phyloP scores from a whole-genome alignment of 2,797 vertebrate species.

The Orestias chungarensis region DNA sequence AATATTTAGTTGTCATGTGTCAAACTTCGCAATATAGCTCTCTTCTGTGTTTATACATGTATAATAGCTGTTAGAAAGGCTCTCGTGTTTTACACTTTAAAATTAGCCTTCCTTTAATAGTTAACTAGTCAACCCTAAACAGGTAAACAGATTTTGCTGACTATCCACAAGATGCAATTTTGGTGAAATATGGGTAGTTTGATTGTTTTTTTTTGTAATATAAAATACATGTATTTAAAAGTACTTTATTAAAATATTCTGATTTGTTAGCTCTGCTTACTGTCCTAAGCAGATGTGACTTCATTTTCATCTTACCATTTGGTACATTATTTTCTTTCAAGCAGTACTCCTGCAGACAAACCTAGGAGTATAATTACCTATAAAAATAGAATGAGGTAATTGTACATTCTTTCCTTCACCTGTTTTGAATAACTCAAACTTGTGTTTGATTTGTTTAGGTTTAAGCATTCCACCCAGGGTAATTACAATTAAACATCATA shows the following conservation, averaged over 20 bases:
- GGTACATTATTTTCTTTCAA: background rate
- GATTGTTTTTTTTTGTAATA: background rate
- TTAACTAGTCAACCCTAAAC: too few relatives aligned
- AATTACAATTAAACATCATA: conserved; percentile 48
- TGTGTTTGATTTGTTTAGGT: conserved; percentile 15
- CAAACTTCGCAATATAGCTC: too few relatives aligned
- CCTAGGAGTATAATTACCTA: background rate
- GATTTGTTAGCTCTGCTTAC: background rate
- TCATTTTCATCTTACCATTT: conserved; percentile 1
- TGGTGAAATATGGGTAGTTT: background rate
- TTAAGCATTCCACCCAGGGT: conserved; percentile 30
- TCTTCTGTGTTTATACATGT: too few relatives aligned
- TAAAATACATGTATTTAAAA: background rate
- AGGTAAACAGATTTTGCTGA: too few relatives aligned
- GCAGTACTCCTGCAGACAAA: background rate
- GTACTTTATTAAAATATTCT: background rate
- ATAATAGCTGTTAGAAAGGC: too few relatives aligned
- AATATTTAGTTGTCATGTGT: too few relatives aligned
- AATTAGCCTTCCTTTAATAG: too few relatives aligned
- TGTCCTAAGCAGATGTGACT: background rate
- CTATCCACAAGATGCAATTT: too few relatives aligned
- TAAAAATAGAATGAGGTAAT: conserved; percentile 5
- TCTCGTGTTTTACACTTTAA: too few relatives aligned
- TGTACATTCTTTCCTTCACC: conserved; percentile 7
- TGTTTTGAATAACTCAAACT: conserved; percentile 11